Percentiles rank a stretch among this genome's conserved stretches.
Evolutionary conservation across 2,797 vertebrate genomes (phyloP).

Genomic region (Galago senegalensis): DNA sequence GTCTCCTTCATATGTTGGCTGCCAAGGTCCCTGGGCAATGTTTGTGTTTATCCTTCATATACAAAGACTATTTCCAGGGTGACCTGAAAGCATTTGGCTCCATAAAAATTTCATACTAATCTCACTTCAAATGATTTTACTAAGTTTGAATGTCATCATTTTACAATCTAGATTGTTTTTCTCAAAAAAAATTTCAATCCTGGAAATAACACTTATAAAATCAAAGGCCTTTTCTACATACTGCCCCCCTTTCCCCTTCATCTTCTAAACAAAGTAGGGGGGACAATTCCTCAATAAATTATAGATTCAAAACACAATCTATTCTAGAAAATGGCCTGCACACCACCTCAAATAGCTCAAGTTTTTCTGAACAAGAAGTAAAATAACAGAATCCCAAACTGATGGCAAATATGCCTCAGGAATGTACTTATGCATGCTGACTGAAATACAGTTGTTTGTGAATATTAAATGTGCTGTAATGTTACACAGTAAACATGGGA

Average conservation of each 20-base stretch:
- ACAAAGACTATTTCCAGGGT: constrained; percentile 67
- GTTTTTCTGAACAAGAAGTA: constrained; percentile 67
- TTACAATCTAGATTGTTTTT: constrained; percentile 35
- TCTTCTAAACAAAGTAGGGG: constrained; percentile 67
- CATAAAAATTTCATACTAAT: constrained; percentile 47
- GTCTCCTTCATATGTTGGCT: neutral
- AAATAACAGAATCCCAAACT: constrained; percentile 71
- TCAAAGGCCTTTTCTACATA: constrained; percentile 63
- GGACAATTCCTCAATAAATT: constrained; percentile 23
- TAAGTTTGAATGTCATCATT: constrained; percentile 65
- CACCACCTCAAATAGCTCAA: constrained; percentile 45
- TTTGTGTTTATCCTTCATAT: constrained; percentile 68
- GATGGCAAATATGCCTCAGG: constrained; percentile 69
- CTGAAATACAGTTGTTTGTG: constrained; percentile 67
- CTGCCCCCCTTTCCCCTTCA: constrained; percentile 3
- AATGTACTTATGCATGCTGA: constrained; percentile 63
- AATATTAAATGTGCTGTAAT: constrained; percentile 70
- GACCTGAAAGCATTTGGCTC: constrained; percentile 54
- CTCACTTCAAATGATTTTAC: constrained; percentile 56
- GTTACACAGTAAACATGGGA: constrained; percentile 73
- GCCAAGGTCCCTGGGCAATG: constrained; percentile 57
- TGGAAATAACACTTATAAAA: constrained; percentile 70
- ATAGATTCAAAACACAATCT: constrained; percentile 58
- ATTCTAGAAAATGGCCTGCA: constrained; percentile 69
- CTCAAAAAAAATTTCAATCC: constrained; percentile 25